Evolutionary conservation across 1,140 invertebrate genomes (phyloP), one percentile per base, ranked within the genome.

Genomic region (Teleogryllus occipitalis): DNA sequence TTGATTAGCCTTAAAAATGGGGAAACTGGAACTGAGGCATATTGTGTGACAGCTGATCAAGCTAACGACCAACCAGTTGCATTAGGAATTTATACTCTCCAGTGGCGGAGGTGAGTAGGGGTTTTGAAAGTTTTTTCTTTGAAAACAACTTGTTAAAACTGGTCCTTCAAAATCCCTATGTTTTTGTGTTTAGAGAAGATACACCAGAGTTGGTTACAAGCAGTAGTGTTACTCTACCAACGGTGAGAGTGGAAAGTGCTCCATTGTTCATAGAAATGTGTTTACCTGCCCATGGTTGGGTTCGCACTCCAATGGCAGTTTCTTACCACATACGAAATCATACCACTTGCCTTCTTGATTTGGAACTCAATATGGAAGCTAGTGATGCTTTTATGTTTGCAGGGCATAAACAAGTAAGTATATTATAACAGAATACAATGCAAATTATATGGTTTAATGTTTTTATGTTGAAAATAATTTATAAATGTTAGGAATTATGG

Each of bases 331-430:
- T 97, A 76, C 88, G 89, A 81, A 96, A 96, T 85, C 90, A 91
- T 80, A 93, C 93, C 0, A 87, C 89, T 46, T 89, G 89, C 80
- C 90, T 95, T 12, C 89, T 95, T 76, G 92, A 94, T 76, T 86
- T 97, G 14, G 90, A 90, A 80, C 84, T 96, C 15, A 90, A 87
- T 78, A 92, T 97, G 87, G 94, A 96, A 82, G 91, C 92, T 3
- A 94, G 90, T 82, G 95, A 97, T 85, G 92, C 91, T 14, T 97
- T 97, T 83, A 96, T 97, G 93, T 97, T 94, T 88, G 90, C 95
- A 82, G 96, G 96, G 7, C 94, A 96, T 82, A 96, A 95, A 88
- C 93, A 96, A 86, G 92, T 95, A 85, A 80, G 18, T 47, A 39
- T 2, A 65, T 65, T 65, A 7, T 65, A 65, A 65, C 54, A 65